phyloP scores from a whole-genome alignment of 2,113 vertebrate species.

The Tichodroma muraria region DNA sequence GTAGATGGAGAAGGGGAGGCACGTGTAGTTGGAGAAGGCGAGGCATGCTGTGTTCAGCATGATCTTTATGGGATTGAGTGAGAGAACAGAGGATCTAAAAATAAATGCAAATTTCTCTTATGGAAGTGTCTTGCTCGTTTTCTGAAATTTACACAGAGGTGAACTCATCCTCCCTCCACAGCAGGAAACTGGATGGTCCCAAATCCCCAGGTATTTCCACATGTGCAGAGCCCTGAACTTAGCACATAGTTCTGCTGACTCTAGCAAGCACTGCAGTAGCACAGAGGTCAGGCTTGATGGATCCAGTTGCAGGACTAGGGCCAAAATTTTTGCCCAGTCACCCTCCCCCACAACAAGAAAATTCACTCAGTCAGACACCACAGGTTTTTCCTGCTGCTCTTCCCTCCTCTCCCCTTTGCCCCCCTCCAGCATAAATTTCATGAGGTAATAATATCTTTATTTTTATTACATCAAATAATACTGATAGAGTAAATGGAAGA shows the following conservation, averaged over 20 bases:
- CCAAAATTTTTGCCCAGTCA: not conserved
- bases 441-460: not conserved
- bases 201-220: slow-evolving; percentile 17
- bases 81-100: slow-evolving; percentile 6
- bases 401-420: not conserved
- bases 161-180: not conserved
- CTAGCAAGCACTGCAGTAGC: not conserved
- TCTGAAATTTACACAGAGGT: not conserved
- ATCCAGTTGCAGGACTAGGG: not conserved
- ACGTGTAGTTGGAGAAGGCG: not conserved
- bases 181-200: not conserved
- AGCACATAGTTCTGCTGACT: not conserved
- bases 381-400: not conserved
- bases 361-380: not conserved
- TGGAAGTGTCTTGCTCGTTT: not conserved
- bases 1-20: not conserved
- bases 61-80: not conserved
- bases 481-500: not conserved
- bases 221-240: not conserved
- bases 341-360: not conserved
- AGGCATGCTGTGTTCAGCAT: not conserved
- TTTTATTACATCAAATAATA: not conserved
- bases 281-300: slow-evolving; percentile 7
- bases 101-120: not conserved
- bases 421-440: not conserved